Evolutionary conservation across 2,888 invertebrate species (phyloP).

Genomic region (Polymixis flavicincta): DNA sequence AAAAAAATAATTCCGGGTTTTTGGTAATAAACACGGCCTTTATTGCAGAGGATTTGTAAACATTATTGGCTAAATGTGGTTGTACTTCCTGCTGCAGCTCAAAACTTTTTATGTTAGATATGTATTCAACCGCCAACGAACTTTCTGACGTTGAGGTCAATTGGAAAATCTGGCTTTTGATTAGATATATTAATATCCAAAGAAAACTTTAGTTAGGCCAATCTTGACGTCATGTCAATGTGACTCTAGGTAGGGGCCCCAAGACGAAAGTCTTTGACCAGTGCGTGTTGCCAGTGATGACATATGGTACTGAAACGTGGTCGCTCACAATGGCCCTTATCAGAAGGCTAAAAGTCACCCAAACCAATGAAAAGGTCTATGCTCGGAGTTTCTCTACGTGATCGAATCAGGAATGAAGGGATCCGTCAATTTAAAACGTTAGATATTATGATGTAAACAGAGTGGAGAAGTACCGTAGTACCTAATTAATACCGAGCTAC

Average conservation of each 20-base stretch:
- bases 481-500: not conserved
- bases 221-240: not conserved
- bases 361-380: no score
- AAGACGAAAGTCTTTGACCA: no score
- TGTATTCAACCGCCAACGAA: not conserved
- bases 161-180: conserved; percentile 15
- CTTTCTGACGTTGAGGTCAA: not conserved
- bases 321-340: no score
- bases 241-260: no score
- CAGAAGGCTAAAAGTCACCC: no score
- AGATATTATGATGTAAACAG: not conserved
- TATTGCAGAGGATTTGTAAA: not conserved
- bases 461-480: not conserved
- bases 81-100: not conserved
- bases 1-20: not conserved
- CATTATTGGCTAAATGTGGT: not conserved
- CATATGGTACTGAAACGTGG: no score
- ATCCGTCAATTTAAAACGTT: conserved; percentile 1
- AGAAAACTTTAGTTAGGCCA: conserved; percentile 10
- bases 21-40: not conserved
- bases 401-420: no score
- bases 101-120: conserved; percentile 1
- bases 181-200: conserved; percentile 5
- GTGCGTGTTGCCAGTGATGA: no score
- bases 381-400: no score